These are phyloP conservation scores for Rostratula benghalensis DNA, from an alignment of 2,113 vertebrate species.

Conservation along the genomic window DNA sequence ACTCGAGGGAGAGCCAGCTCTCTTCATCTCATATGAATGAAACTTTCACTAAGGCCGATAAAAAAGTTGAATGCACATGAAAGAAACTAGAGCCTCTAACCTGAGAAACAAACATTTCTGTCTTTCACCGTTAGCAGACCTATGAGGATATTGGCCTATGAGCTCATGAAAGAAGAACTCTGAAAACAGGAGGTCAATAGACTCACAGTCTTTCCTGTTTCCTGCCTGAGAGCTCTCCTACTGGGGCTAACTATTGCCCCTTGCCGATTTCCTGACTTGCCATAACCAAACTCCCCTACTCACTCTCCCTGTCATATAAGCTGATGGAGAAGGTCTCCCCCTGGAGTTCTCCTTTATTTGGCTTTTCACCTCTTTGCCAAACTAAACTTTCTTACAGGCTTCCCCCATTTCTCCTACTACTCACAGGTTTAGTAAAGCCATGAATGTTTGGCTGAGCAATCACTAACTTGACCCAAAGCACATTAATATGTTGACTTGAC, in stretches of 20 bases:
- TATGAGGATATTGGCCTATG: slow-evolving; percentile 19
- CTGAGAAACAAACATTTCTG: slow-evolving; percentile 19
- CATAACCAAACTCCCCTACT: background rate
- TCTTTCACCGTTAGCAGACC: slow-evolving; percentile 5
- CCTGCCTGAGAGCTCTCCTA: slow-evolving; percentile 15
- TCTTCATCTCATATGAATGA: background rate
- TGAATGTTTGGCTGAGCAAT: slow-evolving; percentile 9
- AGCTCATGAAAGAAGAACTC: slow-evolving; percentile 52
- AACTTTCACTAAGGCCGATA: background rate
- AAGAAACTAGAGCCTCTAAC: background rate
- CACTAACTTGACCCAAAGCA: background rate
- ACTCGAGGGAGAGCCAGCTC: background rate
- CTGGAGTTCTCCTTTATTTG: background rate
- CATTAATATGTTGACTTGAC: background rate
- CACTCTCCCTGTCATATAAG: background rate
- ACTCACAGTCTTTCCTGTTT: slow-evolving; percentile 37
- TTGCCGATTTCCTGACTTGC: background rate
- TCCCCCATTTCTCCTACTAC: background rate
- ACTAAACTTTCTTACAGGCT: slow-evolving; percentile 23
- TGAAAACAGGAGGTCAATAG: slow-evolving; percentile 20
- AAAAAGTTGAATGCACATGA: slow-evolving; percentile 18
- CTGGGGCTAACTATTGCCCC: background rate
- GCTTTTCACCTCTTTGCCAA: slow-evolving; percentile 5
- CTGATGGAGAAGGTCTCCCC: background rate
- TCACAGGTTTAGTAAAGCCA: background rate